phyloP scores from a whole-genome alignment of 1,140 invertebrate genomes.

The Euborellia annulipes region DNA sequence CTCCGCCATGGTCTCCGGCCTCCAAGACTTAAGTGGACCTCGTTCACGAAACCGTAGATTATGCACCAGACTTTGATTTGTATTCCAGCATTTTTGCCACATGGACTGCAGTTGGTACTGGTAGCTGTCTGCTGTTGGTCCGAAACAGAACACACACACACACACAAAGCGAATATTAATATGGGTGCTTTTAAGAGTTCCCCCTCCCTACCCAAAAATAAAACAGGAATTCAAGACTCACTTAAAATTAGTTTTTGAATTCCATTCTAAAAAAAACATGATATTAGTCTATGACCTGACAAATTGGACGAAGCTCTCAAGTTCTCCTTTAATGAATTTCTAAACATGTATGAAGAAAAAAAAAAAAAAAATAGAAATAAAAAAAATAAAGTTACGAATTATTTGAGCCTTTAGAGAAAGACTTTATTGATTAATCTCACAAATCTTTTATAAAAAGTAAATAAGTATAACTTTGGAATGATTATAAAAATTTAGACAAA shows the following conservation, averaged over 20 bases:
- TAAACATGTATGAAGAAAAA: neutral
- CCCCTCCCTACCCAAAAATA: neutral
- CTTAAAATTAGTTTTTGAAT: neutral
- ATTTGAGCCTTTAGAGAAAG: neutral
- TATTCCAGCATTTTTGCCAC: slow-evolving; percentile 91
- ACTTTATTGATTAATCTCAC: no score
- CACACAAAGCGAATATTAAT: neutral
- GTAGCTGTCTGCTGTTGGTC: slow-evolving; percentile 65
- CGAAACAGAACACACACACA: slow-evolving; percentile 14
- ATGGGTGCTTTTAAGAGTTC: neutral
- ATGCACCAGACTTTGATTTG: slow-evolving; percentile 71
- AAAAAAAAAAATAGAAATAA: slow-evolving; percentile 4
- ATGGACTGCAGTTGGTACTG: slow-evolving; percentile 84
- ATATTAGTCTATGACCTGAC: neutral
- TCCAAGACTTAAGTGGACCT: slow-evolving; percentile 79
- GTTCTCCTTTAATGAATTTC: neutral
- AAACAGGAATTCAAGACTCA: neutral
- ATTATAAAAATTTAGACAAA: no score
- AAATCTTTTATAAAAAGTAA: no score
- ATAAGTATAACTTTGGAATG: no score
- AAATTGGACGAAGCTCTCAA: neutral
- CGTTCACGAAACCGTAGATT: slow-evolving; percentile 79
- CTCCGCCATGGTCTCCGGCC: slow-evolving; percentile 85
- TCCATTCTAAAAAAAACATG: no score
- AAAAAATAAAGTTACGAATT: neutral